These are phyloP conservation scores for Masticophis lateralis DNA, from an alignment of 2,797 vertebrate species.

Conservation along the genomic window DNA sequence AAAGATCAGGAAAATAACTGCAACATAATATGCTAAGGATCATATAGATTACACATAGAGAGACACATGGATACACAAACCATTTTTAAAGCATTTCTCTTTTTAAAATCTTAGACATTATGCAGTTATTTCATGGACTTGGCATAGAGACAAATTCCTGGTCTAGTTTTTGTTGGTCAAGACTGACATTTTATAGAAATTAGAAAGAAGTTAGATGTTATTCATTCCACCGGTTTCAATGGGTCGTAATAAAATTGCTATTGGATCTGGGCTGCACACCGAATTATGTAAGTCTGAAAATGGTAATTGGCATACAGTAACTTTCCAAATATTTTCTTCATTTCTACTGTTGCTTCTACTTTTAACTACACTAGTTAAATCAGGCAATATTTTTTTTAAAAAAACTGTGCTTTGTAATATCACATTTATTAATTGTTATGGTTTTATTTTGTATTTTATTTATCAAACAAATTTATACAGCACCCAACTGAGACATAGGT, in stretches of 20 bases:
- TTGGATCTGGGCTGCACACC: background rate
- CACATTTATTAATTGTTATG: background rate
- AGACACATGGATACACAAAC: background rate
- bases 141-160: background rate
- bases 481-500: background rate
- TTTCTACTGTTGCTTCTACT: background rate
- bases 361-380: background rate
- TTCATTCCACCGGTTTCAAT: background rate
- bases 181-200: background rate
- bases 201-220: background rate
- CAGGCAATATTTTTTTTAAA: background rate
- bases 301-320: background rate
- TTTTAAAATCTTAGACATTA: conserved; percentile 48
- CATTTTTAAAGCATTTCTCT: conserved; percentile 25
- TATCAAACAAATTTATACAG: background rate
- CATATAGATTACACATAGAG: conserved; percentile 43
- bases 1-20: conserved; percentile 34
- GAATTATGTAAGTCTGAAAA: background rate
- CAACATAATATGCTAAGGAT: conserved; percentile 47
- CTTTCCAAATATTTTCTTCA: background rate
- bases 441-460: background rate
- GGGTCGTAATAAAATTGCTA: background rate
- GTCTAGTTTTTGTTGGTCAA: background rate
- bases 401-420: background rate
- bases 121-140: conserved; percentile 53